phyloP scores from a whole-genome alignment of 1,140 invertebrate genomes.

The Apis florea region DNA sequence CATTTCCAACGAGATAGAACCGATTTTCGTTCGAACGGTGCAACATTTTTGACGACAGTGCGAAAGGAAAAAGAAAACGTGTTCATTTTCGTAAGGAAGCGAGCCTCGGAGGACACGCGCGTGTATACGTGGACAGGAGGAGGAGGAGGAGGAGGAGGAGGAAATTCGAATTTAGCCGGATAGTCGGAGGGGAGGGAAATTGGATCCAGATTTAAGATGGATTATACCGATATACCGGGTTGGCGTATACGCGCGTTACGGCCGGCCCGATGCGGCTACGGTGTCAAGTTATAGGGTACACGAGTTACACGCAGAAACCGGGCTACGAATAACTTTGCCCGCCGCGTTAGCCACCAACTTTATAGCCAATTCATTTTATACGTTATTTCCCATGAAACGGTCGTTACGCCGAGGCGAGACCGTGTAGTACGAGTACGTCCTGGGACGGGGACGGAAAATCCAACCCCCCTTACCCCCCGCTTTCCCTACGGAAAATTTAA shows the following conservation, averaged over 20 bases:
- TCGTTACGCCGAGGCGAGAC: conserved; percentile 53
- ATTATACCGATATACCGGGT: conserved; percentile 62
- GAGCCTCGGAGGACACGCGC: too few relatives aligned
- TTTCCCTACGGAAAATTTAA: not conserved
- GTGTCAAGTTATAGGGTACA: conserved; percentile 64
- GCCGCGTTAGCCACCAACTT: conserved; percentile 51
- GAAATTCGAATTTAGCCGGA: conserved; percentile 22
- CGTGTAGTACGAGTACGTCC: conserved; percentile 47
- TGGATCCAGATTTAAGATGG: conserved; percentile 59
- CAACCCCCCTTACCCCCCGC: not conserved
- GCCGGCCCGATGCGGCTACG: conserved; percentile 25
- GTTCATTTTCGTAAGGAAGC: too few relatives aligned
- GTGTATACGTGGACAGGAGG: too few relatives aligned
- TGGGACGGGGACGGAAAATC: conserved; percentile 47
- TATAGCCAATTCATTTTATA: conserved; percentile 70
- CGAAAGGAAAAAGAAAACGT: too few relatives aligned
- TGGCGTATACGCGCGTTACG: conserved; percentile 29
- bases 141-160: not conserved
- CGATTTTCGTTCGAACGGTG: too few relatives aligned
- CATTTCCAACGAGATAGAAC: too few relatives aligned
- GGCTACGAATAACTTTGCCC: conserved; percentile 59
- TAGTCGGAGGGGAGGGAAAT: conserved; percentile 14
- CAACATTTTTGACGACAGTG: too few relatives aligned
- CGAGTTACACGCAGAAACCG: conserved; percentile 48
- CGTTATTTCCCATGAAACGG: conserved; percentile 66